A percentile compares a stretch with the other conserved stretches of the same genome.
phyloP scores from a whole-genome alignment of 1,140 invertebrate species.

The Meloidogyne hapla region DNA sequence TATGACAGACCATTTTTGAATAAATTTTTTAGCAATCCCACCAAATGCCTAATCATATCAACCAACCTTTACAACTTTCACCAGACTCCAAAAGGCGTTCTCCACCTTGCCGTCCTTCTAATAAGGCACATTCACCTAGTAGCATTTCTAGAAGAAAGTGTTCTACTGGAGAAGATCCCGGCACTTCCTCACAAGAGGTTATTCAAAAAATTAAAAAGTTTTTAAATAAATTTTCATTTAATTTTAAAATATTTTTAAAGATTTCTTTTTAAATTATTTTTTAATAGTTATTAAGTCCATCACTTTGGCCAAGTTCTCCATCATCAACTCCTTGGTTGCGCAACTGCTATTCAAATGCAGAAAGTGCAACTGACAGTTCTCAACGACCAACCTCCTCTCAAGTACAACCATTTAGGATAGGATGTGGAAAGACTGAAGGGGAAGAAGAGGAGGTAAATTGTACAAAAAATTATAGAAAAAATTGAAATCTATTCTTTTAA shows the following conservation, averaged over 20 bases:
- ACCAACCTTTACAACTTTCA: neutral
- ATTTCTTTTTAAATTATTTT: neutral
- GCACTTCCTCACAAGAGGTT: conserved; percentile 27
- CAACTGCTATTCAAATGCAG: conserved; percentile 18
- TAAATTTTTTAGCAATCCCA: neutral
- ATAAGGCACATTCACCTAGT: conserved; percentile 9
- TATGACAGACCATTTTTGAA: too few relatives aligned
- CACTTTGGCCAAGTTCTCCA: conserved; percentile 25
- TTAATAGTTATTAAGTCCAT: conserved; percentile 18
- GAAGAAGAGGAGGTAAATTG: neutral
- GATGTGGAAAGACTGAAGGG: neutral
- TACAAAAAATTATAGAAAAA: neutral
- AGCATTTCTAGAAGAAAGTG: neutral
- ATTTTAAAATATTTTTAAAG: too few relatives aligned
- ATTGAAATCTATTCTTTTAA: too few relatives aligned
- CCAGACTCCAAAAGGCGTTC: neutral
- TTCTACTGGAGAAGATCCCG: conserved; percentile 22
- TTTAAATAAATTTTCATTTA: neutral
- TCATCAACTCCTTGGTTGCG: conserved; percentile 13
- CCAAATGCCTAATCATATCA: neutral
- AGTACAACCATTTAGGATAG: neutral
- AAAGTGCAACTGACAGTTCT: conserved; percentile 14
- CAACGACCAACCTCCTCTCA: neutral
- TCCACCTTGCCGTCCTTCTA: neutral
- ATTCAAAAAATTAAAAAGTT: neutral